phyloP scores from a whole-genome alignment of 2,888 invertebrate genomes.

The Atethmia centrago region DNA sequence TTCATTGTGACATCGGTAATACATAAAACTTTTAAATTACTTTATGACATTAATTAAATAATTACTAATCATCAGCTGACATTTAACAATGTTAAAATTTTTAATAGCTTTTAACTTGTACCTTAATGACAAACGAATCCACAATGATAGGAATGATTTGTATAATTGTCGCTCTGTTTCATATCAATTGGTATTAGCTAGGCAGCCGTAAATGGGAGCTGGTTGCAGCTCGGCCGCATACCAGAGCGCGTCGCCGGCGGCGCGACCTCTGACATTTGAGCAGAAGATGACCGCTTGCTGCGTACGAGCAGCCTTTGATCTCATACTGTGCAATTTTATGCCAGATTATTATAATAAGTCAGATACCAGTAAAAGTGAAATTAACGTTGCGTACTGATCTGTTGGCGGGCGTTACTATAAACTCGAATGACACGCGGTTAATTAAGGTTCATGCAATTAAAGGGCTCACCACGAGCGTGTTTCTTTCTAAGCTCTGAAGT shows the following conservation, averaged over 20 bases:
- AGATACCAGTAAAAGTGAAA: constrained; percentile 80
- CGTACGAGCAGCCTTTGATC: constrained; percentile 83
- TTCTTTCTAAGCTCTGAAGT: constrained; percentile 50
- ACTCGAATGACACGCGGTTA: constrained; percentile 76
- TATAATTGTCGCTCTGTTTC: constrained; percentile 65
- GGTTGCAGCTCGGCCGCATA: constrained; percentile 72
- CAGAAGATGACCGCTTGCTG: constrained; percentile 83
- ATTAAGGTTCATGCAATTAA: constrained; percentile 76
- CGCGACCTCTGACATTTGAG: constrained; percentile 84
- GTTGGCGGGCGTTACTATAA: constrained; percentile 68
- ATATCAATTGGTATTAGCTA: constrained; percentile 67
- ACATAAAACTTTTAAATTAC: constrained; percentile 5
- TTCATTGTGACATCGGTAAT: neutral
- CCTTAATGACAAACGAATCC: constrained; percentile 11
- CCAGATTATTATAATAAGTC: constrained; percentile 79
- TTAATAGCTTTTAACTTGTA: constrained; percentile 16
- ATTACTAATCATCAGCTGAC: constrained; percentile 17
- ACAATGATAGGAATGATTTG: constrained; percentile 44
- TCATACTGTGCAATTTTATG: constrained; percentile 84
- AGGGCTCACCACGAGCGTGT: constrained; percentile 62
- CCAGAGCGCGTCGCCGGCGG: constrained; percentile 72
- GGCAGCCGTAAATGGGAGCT: constrained; percentile 72
- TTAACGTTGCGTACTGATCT: constrained; percentile 72
- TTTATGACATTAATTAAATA: neutral
- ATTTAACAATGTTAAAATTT: constrained; percentile 16